Evolutionary conservation across 2,797 vertebrate species (phyloP), one percentile per base, ranked within the genome.

Genomic region (Phrynocephalus forsythii): DNA sequence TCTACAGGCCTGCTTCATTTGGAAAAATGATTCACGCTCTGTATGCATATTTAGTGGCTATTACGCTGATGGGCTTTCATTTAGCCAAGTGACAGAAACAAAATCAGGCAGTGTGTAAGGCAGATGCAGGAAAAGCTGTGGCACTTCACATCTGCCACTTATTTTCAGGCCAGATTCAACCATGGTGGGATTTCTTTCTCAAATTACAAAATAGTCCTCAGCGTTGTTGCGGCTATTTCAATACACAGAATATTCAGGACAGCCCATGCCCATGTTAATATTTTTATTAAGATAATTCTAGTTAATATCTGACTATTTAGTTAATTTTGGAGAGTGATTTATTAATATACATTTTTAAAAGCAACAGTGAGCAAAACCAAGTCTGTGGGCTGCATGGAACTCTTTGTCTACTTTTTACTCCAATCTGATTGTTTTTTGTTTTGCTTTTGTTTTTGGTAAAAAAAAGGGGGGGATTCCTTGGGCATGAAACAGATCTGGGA

Each of bases 71-170:
- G 72, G 50, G 79, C 83, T 69, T 66, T 89, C 87, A 87, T 52
- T 91, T 90, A 88, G 92, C 1, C 33, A 94, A 80, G 66, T 76
- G 84, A 88, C 91, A 88, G 84, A 92, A 92, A 79, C 26, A 20
- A 66, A 48, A 82, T 77, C 44, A 89, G 82, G 75, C 88, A 15
- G 83, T 71, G 3, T 78, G n/a, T 1, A 87, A 68, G 76, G 63
- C 3, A 2, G 3, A 66, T 2, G 60, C 5, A 60, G 72, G 66
- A 77, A n/a, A 78, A 89, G 30, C 76, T 48, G 90, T 52, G 1
- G 0, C 50, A 33, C n/a, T 30, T 71, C 75, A 87, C 50, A 86
- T 69, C 44, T 84, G 71, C 44, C 24, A 92, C 63, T 82, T 20
- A 73, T 86, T 86, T 84, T 0, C n/a, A 22, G 84, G 30, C 86